These are phyloP conservation scores for Melipona bicolor DNA, from an alignment of 2,888 invertebrate genomes.

Conservation along the genomic window DNA sequence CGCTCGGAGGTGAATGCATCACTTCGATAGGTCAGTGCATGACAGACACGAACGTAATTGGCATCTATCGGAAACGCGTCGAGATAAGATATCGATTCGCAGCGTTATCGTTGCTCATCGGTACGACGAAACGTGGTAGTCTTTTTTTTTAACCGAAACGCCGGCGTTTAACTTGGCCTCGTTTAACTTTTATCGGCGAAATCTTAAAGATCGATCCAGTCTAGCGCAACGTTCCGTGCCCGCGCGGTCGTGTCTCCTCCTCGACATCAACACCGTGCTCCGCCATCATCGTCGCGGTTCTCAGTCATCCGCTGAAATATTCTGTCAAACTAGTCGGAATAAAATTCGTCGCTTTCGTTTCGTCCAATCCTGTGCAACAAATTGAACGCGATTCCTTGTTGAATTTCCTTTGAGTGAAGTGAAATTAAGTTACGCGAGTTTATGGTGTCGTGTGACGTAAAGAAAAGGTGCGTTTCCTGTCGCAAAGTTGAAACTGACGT, in stretches of 20 bases:
- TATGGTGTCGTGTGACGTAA: not conserved
- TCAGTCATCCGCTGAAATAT: not conserved
- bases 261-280: not conserved
- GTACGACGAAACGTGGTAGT: slow-evolving; percentile 61
- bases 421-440: not conserved
- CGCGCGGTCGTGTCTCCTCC: slow-evolving; percentile 37
- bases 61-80: slow-evolving; percentile 37
- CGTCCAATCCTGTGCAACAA: not conserved
- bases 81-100: slow-evolving; percentile 62
- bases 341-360: not conserved
- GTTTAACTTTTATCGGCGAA: slow-evolving; percentile 65
- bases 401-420: not conserved
- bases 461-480: not conserved
- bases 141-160: slow-evolving; percentile 46
- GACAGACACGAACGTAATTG: slow-evolving; percentile 48
- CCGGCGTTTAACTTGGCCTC: slow-evolving; percentile 61
- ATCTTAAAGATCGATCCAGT: slow-evolving; percentile 67
- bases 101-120: slow-evolving; percentile 35
- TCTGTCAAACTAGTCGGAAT: not conserved
- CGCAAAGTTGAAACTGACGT: not conserved
- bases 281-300: not conserved
- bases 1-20: slow-evolving; percentile 7
- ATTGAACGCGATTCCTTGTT: not conserved
- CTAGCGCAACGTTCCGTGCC: slow-evolving; percentile 49
- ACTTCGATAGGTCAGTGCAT: slow-evolving; percentile 66